Conservation (phyloP, 2,113 vertebrate genomes). For the Notechis scutatus region DNA sequence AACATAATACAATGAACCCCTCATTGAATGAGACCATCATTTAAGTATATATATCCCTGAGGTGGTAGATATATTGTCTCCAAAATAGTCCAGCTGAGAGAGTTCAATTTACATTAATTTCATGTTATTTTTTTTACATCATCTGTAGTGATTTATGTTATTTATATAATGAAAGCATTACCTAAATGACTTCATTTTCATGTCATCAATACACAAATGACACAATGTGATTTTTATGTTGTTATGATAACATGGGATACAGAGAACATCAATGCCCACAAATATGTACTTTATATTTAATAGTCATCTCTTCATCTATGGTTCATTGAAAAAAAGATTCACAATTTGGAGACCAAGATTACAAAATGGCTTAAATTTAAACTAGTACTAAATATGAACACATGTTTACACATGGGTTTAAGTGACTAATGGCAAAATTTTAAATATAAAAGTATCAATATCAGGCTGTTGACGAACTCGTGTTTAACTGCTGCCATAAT, state of each 20-base stretch:
- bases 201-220: not conserved
- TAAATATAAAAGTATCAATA: not conserved
- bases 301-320: not conserved
- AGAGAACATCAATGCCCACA: not conserved
- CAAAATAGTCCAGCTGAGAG: not conserved
- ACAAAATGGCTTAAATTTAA: not conserved
- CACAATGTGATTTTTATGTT: not conserved
- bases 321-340: not conserved
- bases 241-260: not conserved
- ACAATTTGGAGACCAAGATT: not conserved
- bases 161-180: not conserved
- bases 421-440: rapidly evolving
- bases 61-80: not conserved
- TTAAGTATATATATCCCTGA: not conserved
- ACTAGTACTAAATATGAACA: not conserved
- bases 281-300: not conserved
- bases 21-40: not conserved
- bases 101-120: not conserved
- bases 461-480: constrained; percentile 48
- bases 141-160: not conserved
- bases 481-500: not conserved
- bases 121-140: not conserved
- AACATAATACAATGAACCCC: not conserved
- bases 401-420: not conserved
- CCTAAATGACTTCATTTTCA: not conserved